Base-by-base conservation (phyloP, 2,113 vertebrate genomes). In the Galbula dea region DNA sequence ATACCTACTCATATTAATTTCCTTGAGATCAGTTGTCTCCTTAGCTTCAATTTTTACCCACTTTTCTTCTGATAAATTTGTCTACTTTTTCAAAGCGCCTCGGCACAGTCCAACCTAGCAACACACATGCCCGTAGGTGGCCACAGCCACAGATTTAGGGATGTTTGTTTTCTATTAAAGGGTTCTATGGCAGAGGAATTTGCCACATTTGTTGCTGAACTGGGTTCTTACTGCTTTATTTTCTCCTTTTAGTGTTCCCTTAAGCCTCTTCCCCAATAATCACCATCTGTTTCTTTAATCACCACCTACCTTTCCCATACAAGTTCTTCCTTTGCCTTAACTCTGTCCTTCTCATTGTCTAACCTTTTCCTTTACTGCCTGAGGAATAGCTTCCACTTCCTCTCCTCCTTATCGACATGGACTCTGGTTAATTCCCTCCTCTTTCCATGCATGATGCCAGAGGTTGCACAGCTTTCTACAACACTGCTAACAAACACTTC, bases 351-450 rank as follows among this genome's bases (percentile, higher is more conserved):
- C 77, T 92, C 4, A 4, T 55, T 93, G 85, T 90, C 92, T 55
- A 89, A 90, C 43, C 74, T 92, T 86, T 95, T 96, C 87, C 93
- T 91, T 77, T 48, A 21, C 62, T 79, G 66, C 37, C 85, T 92
- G 58, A 96, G 88, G 87, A 92, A 84, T 43, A 94, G 93, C 93
- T 97, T 95, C 95, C 89, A 59, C 92, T 95, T 97, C 94, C 91
- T 93, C 88, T 84, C 77, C 24, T 83, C 46, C 78, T 92, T 92
- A 96, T 90, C 90, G 4, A 15, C 83, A 26, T 1, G 15, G 75
- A 39, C 79, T 67, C 67, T 55, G 57, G 32, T n/a, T 39, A 89
- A 61, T 83, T 57, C 78, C 54, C 81, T 84, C 51, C 67, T 79
- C 92, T 91, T 92, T 86, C 94, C 95, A 79, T 3, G 2, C 15